These are phyloP conservation scores for Amia ocellicauda DNA, from an alignment of 2,113 vertebrate species.

Conservation along the genomic window DNA sequence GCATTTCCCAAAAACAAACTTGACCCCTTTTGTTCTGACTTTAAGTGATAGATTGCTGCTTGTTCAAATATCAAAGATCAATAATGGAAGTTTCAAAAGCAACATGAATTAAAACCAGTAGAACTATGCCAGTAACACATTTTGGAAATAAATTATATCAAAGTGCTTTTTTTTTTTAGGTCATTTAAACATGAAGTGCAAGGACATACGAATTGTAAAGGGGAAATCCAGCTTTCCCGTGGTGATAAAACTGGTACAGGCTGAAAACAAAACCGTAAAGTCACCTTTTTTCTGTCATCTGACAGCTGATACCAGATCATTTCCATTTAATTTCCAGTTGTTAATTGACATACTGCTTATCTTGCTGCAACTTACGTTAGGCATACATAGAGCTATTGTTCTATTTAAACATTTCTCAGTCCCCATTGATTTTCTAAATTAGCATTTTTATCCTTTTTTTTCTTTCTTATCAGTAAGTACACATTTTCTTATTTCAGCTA, in stretches of 20 bases:
- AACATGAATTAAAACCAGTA: too few relatives aligned
- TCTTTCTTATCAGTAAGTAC: constrained; percentile 22
- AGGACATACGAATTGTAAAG: too few relatives aligned
- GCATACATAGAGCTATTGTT: constrained; percentile 23
- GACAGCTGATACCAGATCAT: constrained; percentile 7
- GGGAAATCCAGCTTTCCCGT: too few relatives aligned
- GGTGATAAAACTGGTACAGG: background rate
- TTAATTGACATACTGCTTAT: constrained; percentile 28
- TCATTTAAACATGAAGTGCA: background rate
- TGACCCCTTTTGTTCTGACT: too few relatives aligned
- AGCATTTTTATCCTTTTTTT: constrained; percentile 28
- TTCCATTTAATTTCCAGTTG: constrained; percentile 17
- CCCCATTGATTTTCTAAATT: constrained; percentile 20
- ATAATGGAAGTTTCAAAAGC: too few relatives aligned
- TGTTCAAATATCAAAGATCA: too few relatives aligned
- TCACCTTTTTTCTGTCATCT: background rate
- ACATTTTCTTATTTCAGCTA: constrained; percentile 27
- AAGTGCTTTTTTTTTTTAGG: too few relatives aligned
- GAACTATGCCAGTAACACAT: too few relatives aligned
- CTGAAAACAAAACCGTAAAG: constrained; percentile 3
- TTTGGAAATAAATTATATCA: too few relatives aligned
- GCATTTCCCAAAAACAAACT: too few relatives aligned
- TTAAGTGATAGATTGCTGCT: too few relatives aligned
- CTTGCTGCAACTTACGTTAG: constrained; percentile 25
- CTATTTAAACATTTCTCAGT: constrained; percentile 24